Percentiles rank a stretch among this genome's conserved stretches.
Conservation (phyloP, 2,113 vertebrate genomes). For the Holacanthus passer region DNA sequence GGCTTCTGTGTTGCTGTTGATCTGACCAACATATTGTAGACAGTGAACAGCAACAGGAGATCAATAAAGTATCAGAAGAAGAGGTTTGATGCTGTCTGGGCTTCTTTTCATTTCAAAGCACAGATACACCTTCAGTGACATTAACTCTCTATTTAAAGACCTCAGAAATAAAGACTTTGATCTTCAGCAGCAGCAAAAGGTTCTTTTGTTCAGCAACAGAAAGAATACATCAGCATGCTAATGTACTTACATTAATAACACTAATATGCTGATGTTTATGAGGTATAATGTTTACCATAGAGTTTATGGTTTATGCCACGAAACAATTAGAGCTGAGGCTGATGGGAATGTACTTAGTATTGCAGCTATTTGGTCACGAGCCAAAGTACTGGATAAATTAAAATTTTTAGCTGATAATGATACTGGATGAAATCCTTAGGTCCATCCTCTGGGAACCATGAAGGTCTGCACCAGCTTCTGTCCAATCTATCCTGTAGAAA, state of each 20-base stretch:
- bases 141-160: slow-evolving; percentile 25
- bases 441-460: background rate
- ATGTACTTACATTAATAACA: background rate
- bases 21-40: slow-evolving; percentile 7
- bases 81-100: slow-evolving; percentile 7
- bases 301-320: no score
- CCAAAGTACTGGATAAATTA: background rate
- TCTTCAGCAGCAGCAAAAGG: background rate
- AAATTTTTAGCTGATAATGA: background rate
- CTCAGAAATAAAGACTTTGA: slow-evolving; percentile 3
- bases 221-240: background rate
- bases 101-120: slow-evolving; percentile 33
- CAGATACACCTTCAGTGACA: slow-evolving; percentile 1
- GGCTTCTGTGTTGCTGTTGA: background rate
- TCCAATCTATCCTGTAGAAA: no score
- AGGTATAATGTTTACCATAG: background rate
- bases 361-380: background rate
- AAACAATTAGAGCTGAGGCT: background rate
- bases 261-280: background rate
- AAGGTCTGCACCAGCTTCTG: no score
- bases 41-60: slow-evolving; percentile 15
- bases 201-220: no score
- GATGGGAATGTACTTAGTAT: background rate
- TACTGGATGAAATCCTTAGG: background rate
- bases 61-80: slow-evolving; percentile 30